Conservation (phyloP, 1,140 invertebrate genomes). For the Caenorhabditis inopinata region DNA sequence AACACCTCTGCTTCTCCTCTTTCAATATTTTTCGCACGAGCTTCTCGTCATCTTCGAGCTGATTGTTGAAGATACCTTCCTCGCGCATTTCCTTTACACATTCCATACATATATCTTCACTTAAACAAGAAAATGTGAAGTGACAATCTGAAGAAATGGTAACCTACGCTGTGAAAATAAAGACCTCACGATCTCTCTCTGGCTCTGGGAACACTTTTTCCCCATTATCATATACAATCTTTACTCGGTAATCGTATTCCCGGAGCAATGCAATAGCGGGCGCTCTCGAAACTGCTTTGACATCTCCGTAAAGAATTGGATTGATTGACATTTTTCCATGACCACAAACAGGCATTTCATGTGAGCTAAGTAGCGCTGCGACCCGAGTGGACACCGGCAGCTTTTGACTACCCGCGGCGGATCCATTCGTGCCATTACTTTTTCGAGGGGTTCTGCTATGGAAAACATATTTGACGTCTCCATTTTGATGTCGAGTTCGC, state of each 20-base stretch:
- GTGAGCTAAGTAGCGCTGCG: not conserved
- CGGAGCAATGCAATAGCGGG: constrained; percentile 29
- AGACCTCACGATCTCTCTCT: not conserved
- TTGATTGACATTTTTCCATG: constrained; percentile 29
- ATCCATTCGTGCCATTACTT: not conserved
- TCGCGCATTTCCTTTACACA: constrained; percentile 43
- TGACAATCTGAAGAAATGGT: too few species aligned
- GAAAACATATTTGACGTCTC: constrained; percentile 16
- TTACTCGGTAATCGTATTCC: constrained; percentile 27
- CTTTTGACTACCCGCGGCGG: not conserved
- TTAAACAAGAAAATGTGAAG: constrained; percentile 13
- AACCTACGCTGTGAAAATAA: constrained; percentile 7
- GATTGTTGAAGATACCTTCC: constrained; percentile 40
- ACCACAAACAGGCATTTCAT: constrained; percentile 26
- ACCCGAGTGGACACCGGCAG: not conserved
- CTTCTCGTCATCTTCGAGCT: constrained; percentile 7
- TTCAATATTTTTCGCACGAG: constrained; percentile 35
- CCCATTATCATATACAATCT: not conserved
- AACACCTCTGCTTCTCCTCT: constrained; percentile 4
- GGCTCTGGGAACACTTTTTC: not conserved
- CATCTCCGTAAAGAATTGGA: constrained; percentile 40
- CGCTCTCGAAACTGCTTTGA: constrained; percentile 38
- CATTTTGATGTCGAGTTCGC: not conserved
- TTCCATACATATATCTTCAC: constrained; percentile 51
- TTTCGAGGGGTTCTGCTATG: not conserved